phyloP scores from a whole-genome alignment of 2,888 invertebrate species.

The Sussaba pulchella region DNA sequence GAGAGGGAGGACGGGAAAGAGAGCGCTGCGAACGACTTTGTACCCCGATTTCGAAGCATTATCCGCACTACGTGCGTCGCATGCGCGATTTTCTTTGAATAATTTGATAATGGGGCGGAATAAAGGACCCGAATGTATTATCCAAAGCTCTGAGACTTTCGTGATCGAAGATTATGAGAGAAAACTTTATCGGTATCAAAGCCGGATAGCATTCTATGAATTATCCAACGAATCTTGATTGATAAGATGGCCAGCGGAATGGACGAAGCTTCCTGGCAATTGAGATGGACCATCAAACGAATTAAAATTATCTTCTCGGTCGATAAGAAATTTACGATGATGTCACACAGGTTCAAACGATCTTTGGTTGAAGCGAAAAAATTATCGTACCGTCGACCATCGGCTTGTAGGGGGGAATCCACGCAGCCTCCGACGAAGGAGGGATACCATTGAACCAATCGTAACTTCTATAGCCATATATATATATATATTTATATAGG shows the following conservation, averaged over 20 bases:
- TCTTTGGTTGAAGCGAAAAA: neutral
- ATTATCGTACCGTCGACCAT: neutral
- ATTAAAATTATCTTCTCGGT: neutral
- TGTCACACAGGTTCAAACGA: neutral
- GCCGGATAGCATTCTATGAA: too few relatives aligned
- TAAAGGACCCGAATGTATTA: neutral
- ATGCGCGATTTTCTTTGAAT: slow-evolving; percentile 9
- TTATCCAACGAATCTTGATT: too few relatives aligned
- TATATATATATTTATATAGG: too few relatives aligned
- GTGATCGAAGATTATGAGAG: too few relatives aligned
- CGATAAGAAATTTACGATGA: neutral
- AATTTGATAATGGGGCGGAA: neutral
- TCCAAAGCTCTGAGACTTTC: neutral
- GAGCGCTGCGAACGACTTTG: neutral
- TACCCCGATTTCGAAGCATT: slow-evolving; percentile 3
- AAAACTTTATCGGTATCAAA: too few relatives aligned
- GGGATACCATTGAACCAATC: neutral
- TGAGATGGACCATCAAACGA: neutral
- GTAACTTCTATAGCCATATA: neutral
- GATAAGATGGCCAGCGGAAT: too few relatives aligned
- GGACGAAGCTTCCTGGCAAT: too few relatives aligned
- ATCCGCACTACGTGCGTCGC: neutral
- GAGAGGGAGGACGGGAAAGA: slow-evolving; percentile 1
- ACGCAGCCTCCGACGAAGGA: neutral
- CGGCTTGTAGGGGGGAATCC: neutral